Evolutionary conservation across 2,797 vertebrate genomes (phyloP).

Genomic region (Mormyrops attenuatus): DNA sequence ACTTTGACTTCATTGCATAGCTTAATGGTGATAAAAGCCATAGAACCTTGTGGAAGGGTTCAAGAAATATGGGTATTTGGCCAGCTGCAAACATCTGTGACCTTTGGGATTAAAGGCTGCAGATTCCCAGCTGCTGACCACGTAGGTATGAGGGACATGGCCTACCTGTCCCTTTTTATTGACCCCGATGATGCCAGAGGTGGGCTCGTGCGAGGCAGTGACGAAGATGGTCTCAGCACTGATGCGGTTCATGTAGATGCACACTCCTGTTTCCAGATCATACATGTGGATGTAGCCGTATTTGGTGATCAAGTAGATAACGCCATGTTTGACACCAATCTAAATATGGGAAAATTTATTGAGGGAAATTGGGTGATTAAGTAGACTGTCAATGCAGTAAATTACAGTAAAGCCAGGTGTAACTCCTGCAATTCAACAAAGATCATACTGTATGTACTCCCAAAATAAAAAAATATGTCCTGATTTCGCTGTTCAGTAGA

Average conservation of each 20-base stretch:
- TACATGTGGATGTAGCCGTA: constrained; percentile 92
- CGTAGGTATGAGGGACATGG: not conserved
- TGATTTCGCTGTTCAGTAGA: not conserved
- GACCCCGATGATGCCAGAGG: constrained; percentile 90
- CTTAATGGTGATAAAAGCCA: not conserved
- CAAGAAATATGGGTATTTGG: not conserved
- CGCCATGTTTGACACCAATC: constrained; percentile 83
- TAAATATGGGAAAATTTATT: constrained; percentile 34
- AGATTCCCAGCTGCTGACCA: not conserved
- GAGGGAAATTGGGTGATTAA: not conserved
- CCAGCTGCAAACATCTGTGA: not conserved
- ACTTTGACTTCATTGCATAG: not conserved
- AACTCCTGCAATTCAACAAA: not conserved
- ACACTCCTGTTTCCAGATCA: constrained; percentile 84
- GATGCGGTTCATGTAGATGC: constrained; percentile 91
- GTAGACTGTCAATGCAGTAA: not conserved
- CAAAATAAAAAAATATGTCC: not conserved
- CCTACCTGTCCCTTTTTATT: constrained; percentile 90
- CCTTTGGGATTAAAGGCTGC: not conserved
- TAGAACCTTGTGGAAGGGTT: not conserved
- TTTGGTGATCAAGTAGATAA: constrained; percentile 90
- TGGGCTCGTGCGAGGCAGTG: constrained; percentile 81
- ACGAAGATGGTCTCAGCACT: constrained; percentile 91
- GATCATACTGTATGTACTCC: not conserved
- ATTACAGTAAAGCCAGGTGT: not conserved